Evolutionary conservation across 2,113 vertebrate genomes (phyloP).

Genomic region (Sarotherodon lohbergeri): DNA sequence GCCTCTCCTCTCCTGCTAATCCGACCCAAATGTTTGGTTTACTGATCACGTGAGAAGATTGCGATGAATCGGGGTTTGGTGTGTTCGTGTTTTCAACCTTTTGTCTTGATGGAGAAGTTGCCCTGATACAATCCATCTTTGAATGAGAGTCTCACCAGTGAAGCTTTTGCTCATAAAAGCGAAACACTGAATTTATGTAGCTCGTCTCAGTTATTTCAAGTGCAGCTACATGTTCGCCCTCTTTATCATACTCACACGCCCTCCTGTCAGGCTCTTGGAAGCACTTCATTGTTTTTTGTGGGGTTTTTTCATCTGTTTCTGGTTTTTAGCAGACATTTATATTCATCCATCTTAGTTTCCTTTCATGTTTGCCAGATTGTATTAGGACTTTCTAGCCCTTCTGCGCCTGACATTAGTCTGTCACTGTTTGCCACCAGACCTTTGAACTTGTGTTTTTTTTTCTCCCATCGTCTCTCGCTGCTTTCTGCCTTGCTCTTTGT

Average conservation of each 20-base stretch:
- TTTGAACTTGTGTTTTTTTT: neutral
- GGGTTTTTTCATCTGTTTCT: neutral
- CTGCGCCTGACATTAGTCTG: neutral
- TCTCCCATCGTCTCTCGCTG: neutral
- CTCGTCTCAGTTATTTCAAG: neutral
- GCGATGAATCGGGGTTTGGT: accelerated
- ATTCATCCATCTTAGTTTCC: neutral
- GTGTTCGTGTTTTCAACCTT: neutral
- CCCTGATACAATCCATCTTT: neutral
- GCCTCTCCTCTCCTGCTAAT: constrained; percentile 1
- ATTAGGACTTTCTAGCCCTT: neutral
- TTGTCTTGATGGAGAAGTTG: neutral
- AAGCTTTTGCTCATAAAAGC: neutral
- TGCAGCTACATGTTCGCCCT: neutral
- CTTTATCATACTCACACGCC: neutral
- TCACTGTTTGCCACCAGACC: neutral
- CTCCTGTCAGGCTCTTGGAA: neutral
- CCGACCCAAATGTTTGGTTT: neutral
- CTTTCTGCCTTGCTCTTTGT: neutral
- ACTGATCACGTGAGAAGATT: neutral
- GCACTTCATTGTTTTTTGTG: neutral
- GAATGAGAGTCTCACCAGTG: neutral
- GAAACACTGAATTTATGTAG: neutral
- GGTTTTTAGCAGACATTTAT: neutral
- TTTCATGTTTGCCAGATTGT: neutral